Base-by-base conservation (phyloP, 2,113 vertebrate species). In the Pipa parva region DNA sequence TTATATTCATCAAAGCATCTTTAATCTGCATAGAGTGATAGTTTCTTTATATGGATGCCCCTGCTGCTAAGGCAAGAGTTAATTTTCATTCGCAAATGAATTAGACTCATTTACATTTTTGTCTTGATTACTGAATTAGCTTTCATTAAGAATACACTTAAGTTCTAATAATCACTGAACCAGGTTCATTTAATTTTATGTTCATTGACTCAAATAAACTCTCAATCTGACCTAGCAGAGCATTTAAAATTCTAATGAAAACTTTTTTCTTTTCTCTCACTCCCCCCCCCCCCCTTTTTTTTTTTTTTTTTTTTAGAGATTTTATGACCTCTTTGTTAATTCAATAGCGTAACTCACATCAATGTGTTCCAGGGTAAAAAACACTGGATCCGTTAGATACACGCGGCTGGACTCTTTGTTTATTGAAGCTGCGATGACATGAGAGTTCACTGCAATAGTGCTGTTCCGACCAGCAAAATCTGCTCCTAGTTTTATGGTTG, bases 141-240 rank as follows among this genome's bases (percentile, higher is more conserved):
- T 94, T 94, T 95, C 93, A 95, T 97, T 96, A 95, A 95, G 91
- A 95, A 93, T 95, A 96, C 90, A 90, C 89, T 95, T 93, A 93
- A 89, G 86, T 91, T 90, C 88, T 90, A 92, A 94, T 84, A 92
- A 88, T 87, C 85, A 91, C 84, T 85, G 87, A 89, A 88, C 87
- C 86, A 89, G 84, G 88, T 88, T 93, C 88, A 91, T 92, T 95
- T 97, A 93, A 93, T 96, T 93, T 95, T 92, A 92, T 90, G 90
- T 93, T 94, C 88, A 78, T 24, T 92, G 90, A 87, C 89, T 94
- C 93, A 91, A 96, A 92, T 91, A 85, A 94, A 92, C 88, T 88
- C 83, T 77, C 73, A 66, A 73, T 85, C 81, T 94, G 93, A 95
- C 91, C 90, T 80, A 85, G 79, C 24, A 75, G 80, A 81, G 85